A percentile compares a stretch with the other conserved stretches of the same genome.
phyloP scores from a whole-genome alignment of 2,888 invertebrate species.

The Glaucopsyche alexis region DNA sequence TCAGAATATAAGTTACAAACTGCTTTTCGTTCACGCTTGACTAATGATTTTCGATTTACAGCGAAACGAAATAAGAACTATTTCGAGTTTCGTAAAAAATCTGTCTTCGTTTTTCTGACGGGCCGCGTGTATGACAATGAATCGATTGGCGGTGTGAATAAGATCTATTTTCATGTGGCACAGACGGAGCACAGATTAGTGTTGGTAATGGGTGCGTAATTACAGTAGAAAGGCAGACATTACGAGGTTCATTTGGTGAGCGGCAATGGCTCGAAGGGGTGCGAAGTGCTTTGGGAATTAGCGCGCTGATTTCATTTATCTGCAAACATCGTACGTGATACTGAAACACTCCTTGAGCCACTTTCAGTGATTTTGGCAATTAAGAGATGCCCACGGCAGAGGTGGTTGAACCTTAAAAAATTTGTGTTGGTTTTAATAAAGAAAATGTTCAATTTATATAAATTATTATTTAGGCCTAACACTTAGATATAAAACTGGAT shows the following conservation, averaged over 20 bases:
- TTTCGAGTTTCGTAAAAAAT: slow-evolving; percentile 54
- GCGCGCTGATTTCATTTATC: slow-evolving; percentile 59
- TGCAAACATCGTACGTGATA: slow-evolving; percentile 54
- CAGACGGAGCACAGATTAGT: slow-evolving; percentile 63
- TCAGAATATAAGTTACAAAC: slow-evolving; percentile 38
- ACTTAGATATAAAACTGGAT: no score
- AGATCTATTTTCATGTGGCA: slow-evolving; percentile 45
- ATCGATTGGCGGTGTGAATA: slow-evolving; percentile 47
- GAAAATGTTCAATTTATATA: neutral
- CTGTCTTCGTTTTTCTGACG: slow-evolving; percentile 32
- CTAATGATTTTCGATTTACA: slow-evolving; percentile 62
- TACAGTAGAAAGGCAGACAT: slow-evolving; percentile 77
- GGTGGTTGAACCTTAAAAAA: slow-evolving; percentile 1
- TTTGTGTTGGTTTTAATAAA: neutral
- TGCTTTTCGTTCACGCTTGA: slow-evolving; percentile 40
- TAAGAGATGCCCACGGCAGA: slow-evolving; percentile 34
- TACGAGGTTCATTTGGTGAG: slow-evolving; percentile 73
- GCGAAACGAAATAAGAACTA: slow-evolving; percentile 61
- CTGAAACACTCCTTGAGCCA: slow-evolving; percentile 38
- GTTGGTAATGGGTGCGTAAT: slow-evolving; percentile 74
- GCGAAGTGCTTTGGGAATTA: slow-evolving; percentile 56
- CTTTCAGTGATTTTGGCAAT: slow-evolving; percentile 38
- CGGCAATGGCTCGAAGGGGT: slow-evolving; percentile 69
- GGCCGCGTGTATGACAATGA: slow-evolving; percentile 43
- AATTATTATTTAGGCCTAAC: no score